Percentiles rank a stretch among this genome's conserved stretches.
These are phyloP conservation scores for Patiria miniata DNA, from an alignment of 35 echinoderm and acorn worm species.

Conservation along the genomic window DNA sequence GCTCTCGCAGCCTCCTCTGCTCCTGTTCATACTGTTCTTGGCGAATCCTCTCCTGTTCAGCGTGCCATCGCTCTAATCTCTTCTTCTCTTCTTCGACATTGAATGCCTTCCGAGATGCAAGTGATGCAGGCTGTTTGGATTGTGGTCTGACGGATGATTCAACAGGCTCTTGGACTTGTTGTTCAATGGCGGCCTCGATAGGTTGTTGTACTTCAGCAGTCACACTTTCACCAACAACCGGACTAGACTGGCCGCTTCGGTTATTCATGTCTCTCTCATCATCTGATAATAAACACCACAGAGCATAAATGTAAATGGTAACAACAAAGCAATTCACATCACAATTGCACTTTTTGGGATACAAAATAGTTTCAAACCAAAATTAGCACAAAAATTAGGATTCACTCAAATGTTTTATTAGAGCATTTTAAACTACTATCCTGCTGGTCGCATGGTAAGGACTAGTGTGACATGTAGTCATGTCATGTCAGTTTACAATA, in stretches of 20 bases:
- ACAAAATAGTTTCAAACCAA: too few species aligned
- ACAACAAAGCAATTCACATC: too few species aligned
- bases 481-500: too few species aligned
- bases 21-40: conserved; percentile 83
- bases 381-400: too few species aligned
- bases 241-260: not conserved
- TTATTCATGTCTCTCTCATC: conserved; percentile 7
- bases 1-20: conserved; percentile 63
- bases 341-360: too few species aligned
- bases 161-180: conserved; percentile 9
- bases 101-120: conserved; percentile 56
- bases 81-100: conserved; percentile 89
- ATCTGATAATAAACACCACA: not conserved
- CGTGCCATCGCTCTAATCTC: conserved; percentile 83
- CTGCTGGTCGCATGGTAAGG: too few species aligned
- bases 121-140: conserved; percentile 8
- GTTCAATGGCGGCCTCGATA: not conserved
- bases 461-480: too few species aligned
- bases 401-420: too few species aligned
- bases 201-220: not conserved
- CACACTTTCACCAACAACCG: not conserved
- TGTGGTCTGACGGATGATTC: not conserved
- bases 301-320: too few species aligned
- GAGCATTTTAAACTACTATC: too few species aligned
- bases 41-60: conserved; percentile 79